Percentiles rank a stretch among this genome's conserved stretches.
Evolutionary conservation across 2,797 vertebrate genomes (phyloP).

Genomic region (Parauchenoglanis punctatus): DNA sequence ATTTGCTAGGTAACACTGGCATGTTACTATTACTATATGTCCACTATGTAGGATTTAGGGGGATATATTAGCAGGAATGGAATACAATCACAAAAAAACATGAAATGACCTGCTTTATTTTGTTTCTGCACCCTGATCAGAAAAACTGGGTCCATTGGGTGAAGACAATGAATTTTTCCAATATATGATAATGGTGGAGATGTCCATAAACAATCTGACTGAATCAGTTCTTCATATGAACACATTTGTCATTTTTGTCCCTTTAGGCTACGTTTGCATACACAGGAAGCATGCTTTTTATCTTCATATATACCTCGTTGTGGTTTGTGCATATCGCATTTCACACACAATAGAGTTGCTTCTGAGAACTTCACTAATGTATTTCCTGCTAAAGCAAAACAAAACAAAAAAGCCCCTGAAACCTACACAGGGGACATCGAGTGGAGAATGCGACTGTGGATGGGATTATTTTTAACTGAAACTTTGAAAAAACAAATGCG

Average conservation of each 20-base stretch:
- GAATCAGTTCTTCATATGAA: background rate
- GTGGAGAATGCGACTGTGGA: background rate
- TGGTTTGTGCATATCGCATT: background rate
- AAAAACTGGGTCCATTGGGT: background rate
- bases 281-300: background rate
- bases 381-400: conserved; percentile 10
- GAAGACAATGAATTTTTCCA: background rate
- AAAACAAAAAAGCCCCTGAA: background rate
- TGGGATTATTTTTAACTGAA: background rate
- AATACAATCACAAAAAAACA: too few species aligned
- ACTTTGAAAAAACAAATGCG: background rate
- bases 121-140: background rate
- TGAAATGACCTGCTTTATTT: background rate
- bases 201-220: background rate
- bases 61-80: too few species aligned
- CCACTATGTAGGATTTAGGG: too few species aligned
- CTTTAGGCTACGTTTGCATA: background rate
- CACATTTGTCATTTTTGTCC: background rate
- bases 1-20: background rate
- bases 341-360: background rate
- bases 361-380: background rate
- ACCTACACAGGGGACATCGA: background rate
- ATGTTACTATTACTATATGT: background rate
- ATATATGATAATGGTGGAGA: background rate
- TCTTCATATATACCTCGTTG: background rate